phyloP scores from a whole-genome alignment of 2,113 vertebrate species.

The Neoarius graeffei region DNA sequence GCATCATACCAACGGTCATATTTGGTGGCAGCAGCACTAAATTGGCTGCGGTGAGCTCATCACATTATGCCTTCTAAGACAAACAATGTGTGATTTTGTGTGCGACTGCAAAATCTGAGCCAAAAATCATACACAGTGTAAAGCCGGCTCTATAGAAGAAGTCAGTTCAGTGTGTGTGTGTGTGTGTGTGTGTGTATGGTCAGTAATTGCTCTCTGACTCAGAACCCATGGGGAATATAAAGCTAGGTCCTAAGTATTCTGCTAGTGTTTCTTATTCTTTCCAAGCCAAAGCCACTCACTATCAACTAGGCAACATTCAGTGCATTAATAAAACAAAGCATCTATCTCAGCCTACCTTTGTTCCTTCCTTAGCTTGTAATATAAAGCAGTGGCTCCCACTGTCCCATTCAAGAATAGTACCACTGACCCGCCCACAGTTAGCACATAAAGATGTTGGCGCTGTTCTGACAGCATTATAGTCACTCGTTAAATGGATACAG shows the following conservation, averaged over 20 bases:
- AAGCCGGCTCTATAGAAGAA: not conserved
- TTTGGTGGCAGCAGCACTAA: not conserved
- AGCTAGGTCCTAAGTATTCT: conserved; percentile 31
- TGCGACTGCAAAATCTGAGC: not conserved
- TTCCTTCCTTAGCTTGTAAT: not conserved
- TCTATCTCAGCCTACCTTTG: not conserved
- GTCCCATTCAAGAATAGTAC: not conserved
- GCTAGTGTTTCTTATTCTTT: conserved; percentile 24
- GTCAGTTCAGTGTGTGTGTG: conserved; percentile 6
- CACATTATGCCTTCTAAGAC: not conserved
- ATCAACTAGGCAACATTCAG: conserved; percentile 19
- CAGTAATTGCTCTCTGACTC: conserved; percentile 22
- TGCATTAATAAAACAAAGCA: conserved; percentile 25
- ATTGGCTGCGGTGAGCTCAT: not conserved
- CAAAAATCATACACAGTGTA: not conserved
- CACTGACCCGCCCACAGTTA: not conserved
- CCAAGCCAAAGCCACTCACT: conserved; percentile 22
- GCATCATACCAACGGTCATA: not conserved
- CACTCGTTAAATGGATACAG: not conserved
- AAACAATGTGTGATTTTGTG: not conserved
- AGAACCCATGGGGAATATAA: conserved; percentile 7
- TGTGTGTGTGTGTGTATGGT: conserved; percentile 11
- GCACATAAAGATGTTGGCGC: not conserved
- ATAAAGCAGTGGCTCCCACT: not conserved
- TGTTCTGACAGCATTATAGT: not conserved